Percentiles rank a stretch among this genome's conserved stretches.
phyloP scores from a whole-genome alignment of 53 echinoderm and acorn worm species.

The Paracentrotus lividus region DNA sequence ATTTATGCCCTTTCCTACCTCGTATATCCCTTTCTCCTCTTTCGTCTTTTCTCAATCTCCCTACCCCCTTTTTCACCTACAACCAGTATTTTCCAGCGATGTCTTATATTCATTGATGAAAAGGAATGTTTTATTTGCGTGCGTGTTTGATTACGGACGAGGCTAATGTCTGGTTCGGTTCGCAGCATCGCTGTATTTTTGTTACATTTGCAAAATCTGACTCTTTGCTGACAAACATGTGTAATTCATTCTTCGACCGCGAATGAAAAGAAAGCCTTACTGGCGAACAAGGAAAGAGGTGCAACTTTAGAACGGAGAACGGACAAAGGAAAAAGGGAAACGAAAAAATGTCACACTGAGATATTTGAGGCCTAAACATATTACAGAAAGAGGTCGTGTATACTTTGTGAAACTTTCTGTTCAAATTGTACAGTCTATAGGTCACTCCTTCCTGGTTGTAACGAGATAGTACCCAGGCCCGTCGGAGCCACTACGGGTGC shows the following conservation, averaged over 20 bases:
- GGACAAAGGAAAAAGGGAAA: background rate
- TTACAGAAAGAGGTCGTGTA: background rate
- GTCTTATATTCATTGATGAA: background rate
- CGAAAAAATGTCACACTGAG: too few relatives aligned
- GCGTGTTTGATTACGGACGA: background rate
- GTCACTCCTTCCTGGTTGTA: too few relatives aligned
- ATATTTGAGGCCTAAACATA: too few relatives aligned
- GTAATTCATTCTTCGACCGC: background rate
- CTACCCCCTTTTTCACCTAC: background rate
- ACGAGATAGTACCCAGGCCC: too few relatives aligned
- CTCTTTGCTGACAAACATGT: conserved; percentile 16
- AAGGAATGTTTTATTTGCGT: conserved; percentile 24
- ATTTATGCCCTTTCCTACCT: background rate
- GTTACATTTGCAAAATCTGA: conserved; percentile 38
- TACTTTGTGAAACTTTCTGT: too few relatives aligned
- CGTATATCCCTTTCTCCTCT: background rate
- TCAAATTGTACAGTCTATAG: too few relatives aligned
- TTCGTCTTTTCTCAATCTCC: background rate
- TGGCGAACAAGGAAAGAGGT: background rate
- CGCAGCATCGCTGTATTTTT: background rate
- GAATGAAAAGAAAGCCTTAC: background rate
- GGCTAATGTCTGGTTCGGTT: background rate
- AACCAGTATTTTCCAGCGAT: background rate
- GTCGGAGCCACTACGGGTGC: too few relatives aligned
- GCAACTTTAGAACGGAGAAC: background rate